phyloP scores from a whole-genome alignment of 2,888 invertebrate species.

The Acleris holmiana region DNA sequence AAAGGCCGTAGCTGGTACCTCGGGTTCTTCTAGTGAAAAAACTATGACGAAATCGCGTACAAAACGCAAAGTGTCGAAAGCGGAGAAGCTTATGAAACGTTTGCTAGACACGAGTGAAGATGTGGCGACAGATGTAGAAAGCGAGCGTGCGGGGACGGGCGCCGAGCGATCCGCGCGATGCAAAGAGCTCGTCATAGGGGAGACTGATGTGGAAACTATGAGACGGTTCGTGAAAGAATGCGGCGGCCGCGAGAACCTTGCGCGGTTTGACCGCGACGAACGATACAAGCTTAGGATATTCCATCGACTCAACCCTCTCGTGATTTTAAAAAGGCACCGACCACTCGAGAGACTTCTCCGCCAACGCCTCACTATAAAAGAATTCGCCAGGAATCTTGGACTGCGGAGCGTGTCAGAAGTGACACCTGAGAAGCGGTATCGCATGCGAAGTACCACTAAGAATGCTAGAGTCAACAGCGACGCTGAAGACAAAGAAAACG shows the following conservation, averaged over 20 bases:
- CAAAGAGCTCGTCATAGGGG: constrained; percentile 52
- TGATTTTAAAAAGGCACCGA: constrained; percentile 48
- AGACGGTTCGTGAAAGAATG: background rate
- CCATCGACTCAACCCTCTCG: constrained; percentile 62
- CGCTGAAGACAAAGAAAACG: constrained; percentile 16
- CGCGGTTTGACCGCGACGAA: constrained; percentile 52
- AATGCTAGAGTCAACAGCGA: constrained; percentile 10
- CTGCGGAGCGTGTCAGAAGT: constrained; percentile 37
- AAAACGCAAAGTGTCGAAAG: background rate
- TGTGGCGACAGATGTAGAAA: background rate
- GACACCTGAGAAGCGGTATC: constrained; percentile 35
- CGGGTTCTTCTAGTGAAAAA: no score
- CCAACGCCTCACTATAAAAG: constrained; percentile 5
- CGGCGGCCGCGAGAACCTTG: background rate
- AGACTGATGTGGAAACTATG: constrained; percentile 29
- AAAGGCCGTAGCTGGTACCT: no score
- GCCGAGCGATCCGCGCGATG: background rate
- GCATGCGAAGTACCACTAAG: constrained; percentile 21
- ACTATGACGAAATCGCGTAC: background rate
- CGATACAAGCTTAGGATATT: constrained; percentile 51
- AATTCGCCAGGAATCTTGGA: constrained; percentile 16
- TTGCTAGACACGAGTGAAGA: constrained; percentile 3
- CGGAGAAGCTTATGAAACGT: constrained; percentile 1
- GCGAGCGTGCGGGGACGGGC: background rate
- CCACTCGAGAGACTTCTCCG: constrained; percentile 41